Base-by-base conservation (phyloP, 2,888 invertebrate genomes). In the Antheraea yamamai region DNA sequence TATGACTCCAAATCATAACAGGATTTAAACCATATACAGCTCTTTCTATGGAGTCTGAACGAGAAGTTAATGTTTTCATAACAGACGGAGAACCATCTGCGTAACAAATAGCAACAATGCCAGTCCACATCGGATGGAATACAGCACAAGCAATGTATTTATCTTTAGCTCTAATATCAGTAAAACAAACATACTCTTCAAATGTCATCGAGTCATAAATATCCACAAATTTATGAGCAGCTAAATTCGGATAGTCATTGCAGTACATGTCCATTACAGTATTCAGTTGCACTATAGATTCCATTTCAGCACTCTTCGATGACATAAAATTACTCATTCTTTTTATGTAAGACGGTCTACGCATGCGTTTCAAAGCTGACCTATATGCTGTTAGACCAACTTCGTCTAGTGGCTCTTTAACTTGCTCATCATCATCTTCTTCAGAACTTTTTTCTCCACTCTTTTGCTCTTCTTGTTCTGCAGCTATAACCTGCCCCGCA, bases 1-100 rank as follows among this genome's bases (percentile, higher is more conserved):
- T 94, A 78, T 97, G 96, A 79, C 97, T 97, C 97, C 97, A 97
- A 79, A 97, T 94, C 77, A 97, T 91, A 1, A 97, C 96, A 0
- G 96, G 96, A 87, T 97, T 96, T 4, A 95, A 87, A 6, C 96
- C 96, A 75, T 96, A 95, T 0, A 96, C 95, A 1, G 96, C 95
- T 81, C 95, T 91, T 84, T 95, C 93, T 35, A 96, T 94, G 1
- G 90, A 88, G 82, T 96, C 96, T 10, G 87, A 85, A 8, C 90
- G 89, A 83, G 92, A 80, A 84, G 88, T 84, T 79, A 91, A 77
- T 51, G 82, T 86, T 82, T 92, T 95, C 85, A 94, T 92, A 61
- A 90, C 91, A 52, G 94, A 92, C 1, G 95, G 93, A 0, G 96
- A 95, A 61, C 88, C 93, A 80, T 96, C 96, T 0, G 96, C 93